These are phyloP conservation scores for Alloscopus bannaensis DNA, from an alignment of 2,888 invertebrate species.

Conservation along the genomic window DNA sequence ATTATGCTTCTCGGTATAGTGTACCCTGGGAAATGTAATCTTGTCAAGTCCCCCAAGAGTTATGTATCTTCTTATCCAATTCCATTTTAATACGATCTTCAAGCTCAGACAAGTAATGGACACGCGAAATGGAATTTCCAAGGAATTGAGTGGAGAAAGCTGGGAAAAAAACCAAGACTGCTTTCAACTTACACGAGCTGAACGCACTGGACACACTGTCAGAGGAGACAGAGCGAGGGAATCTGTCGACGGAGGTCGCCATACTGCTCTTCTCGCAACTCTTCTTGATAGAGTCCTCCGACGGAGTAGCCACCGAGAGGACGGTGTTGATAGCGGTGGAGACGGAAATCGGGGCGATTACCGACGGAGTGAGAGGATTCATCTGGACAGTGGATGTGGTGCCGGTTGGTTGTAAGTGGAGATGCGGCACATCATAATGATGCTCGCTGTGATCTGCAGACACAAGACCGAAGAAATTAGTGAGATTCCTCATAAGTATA, in stretches of 20 bases:
- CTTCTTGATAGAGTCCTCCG: conserved; percentile 51
- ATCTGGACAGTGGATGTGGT: conserved; percentile 74
- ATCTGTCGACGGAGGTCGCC: conserved; percentile 67
- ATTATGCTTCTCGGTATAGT: too few species aligned
- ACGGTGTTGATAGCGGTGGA: conserved; percentile 54
- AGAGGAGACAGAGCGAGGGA: conserved; percentile 75
- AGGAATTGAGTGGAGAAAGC: conserved; percentile 18
- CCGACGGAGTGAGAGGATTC: conserved; percentile 67
- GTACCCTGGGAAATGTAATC: conserved; percentile 56
- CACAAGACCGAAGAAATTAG: conserved; percentile 22
- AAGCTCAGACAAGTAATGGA: conserved; percentile 44
- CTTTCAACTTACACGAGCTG: conserved; percentile 75
- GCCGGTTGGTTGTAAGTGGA: conserved; percentile 77
- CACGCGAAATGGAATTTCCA: conserved; percentile 42
- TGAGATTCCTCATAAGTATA: conserved; percentile 28
- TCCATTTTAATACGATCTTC: conserved; percentile 49
- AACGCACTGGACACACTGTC: conserved; percentile 75
- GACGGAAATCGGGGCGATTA: conserved; percentile 58
- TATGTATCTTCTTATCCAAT: conserved; percentile 58
- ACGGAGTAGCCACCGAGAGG: conserved; percentile 48
- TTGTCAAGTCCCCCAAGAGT: conserved; percentile 60
- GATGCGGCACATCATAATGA: conserved; percentile 92
- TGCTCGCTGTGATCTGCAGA: conserved; percentile 82
- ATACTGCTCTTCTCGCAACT: conserved; percentile 40
- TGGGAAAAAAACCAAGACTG: conserved; percentile 3